Base-by-base conservation (phyloP, 2,888 invertebrate genomes). In the Drosophila sordidapex region DNA sequence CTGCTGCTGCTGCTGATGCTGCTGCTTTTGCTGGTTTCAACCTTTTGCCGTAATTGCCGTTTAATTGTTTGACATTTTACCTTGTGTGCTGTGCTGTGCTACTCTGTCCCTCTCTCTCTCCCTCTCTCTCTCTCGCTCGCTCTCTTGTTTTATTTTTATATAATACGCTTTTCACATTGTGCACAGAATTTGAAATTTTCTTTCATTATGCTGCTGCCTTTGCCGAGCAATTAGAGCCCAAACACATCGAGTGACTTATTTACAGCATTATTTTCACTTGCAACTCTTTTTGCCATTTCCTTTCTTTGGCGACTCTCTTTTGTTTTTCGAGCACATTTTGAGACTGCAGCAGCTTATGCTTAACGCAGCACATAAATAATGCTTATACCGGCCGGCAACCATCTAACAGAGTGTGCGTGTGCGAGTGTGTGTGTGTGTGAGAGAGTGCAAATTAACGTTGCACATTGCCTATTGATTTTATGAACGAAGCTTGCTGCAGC, bases 31-130 rank as follows among this genome's bases (percentile, higher is more conserved):
- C 31, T 35, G 35, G 68, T 52, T 65, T 52, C 75, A 84, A 83
- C 79, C 79, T 84, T 79, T 73, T 64, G 25, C 70, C 74, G 63
- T 90, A 90, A 90, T 89, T 88, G 88, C 90, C 81, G 83, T 86
- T 83, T 90, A 89, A 88, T 88, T 90, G 88, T 83, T 89, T 82
- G 84, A 89, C 80, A 81, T 86, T 80, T 76, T 77, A 46, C 67
- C 58, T 69, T 54, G 61, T 69, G 70, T 56, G 27, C 27, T 54
- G 21, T 46, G 25, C 46, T 8, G 3, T 25, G 25, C 25, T 2
- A 15, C 46, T 46, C 21, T n/a, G n/a, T n/a, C n/a, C n/a, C n/a
- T 25, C 46, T 21, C n/a, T 6, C 18, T 38, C 7, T 8, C 2
- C 15, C 2, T 25, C 21, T 4, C 46, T 21, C 21, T 4, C 18